Conservation (phyloP, 2,113 vertebrate genomes). For the Jacana jacana region DNA sequence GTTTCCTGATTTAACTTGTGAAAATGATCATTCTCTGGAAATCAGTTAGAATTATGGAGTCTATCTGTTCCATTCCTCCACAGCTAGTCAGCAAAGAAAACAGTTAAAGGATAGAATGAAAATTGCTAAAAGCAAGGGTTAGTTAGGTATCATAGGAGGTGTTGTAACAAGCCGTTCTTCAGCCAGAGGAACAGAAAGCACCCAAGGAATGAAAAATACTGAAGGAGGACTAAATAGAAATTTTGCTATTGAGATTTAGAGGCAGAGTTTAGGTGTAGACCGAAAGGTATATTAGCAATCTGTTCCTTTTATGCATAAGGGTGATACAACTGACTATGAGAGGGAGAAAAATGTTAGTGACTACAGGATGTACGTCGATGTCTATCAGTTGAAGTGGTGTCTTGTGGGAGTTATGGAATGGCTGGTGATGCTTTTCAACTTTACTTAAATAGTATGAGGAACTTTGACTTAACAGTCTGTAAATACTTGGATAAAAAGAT, state of each 20-base stretch:
- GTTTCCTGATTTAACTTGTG: neutral
- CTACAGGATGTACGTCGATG: neutral
- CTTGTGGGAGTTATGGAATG: neutral
- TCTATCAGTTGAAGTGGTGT: neutral
- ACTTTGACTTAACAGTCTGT: neutral
- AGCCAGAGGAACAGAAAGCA: neutral
- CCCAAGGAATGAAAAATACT: neutral
- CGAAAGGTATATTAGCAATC: neutral
- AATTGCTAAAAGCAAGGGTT: neutral
- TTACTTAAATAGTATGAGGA: neutral
- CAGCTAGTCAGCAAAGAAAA: neutral
- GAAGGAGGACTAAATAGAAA: neutral
- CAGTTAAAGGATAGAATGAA: neutral
- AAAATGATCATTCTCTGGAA: neutral
- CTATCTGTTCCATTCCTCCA: neutral
- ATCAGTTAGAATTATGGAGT: neutral
- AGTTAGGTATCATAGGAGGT: neutral
- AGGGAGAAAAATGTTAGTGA: neutral
- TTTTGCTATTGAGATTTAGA: neutral
- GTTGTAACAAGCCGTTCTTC: neutral
- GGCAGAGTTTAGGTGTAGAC: neutral
- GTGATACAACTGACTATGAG: neutral
- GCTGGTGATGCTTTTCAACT: neutral
- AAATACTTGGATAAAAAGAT: neutral
- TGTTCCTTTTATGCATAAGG: neutral